Percentiles rank a stretch among this genome's conserved stretches.
These are phyloP conservation scores for Nymphalis urticae DNA, from an alignment of 2,888 invertebrate species.

Conservation along the genomic window DNA sequence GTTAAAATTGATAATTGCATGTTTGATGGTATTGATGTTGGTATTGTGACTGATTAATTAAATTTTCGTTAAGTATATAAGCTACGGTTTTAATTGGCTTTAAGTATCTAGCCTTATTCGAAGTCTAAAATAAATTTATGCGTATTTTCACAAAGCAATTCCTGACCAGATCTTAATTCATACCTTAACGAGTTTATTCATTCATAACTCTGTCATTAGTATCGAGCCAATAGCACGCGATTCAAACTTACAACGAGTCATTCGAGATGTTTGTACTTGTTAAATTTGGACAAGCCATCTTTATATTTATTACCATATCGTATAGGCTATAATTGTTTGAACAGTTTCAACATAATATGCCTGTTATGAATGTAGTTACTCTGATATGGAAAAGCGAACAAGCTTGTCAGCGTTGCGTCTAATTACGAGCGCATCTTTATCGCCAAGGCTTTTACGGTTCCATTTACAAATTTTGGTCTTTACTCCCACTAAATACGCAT, in stretches of 20 bases:
- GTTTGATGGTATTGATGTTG: too few relatives aligned
- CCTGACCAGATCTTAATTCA: constrained; percentile 23
- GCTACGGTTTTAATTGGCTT: too few relatives aligned
- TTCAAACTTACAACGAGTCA: constrained; percentile 16
- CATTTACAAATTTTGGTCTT: constrained; percentile 34
- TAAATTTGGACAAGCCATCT: constrained; percentile 16
- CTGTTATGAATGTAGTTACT: background rate
- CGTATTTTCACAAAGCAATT: constrained; percentile 17
- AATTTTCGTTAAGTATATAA: background rate
- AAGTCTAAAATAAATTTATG: constrained; percentile 6
- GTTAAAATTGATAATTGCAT: too few relatives aligned
- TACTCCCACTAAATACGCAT: constrained; percentile 30
- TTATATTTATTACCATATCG: constrained; percentile 15
- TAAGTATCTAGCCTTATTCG: background rate
- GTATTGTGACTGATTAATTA: too few relatives aligned
- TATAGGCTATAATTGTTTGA: constrained; percentile 15
- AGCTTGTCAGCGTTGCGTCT: constrained; percentile 57
- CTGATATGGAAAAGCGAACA: constrained; percentile 31
- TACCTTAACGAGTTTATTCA: constrained; percentile 28
- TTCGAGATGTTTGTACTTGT: constrained; percentile 18
- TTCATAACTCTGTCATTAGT: constrained; percentile 28
- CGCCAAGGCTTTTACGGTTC: constrained; percentile 28
- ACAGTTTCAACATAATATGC: constrained; percentile 6
- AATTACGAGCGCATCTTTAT: constrained; percentile 54
- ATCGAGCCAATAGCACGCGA: constrained; percentile 24